These are phyloP conservation scores for Drosophila demipolita DNA, from an alignment of 2,888 invertebrate genomes.

Conservation along the genomic window DNA sequence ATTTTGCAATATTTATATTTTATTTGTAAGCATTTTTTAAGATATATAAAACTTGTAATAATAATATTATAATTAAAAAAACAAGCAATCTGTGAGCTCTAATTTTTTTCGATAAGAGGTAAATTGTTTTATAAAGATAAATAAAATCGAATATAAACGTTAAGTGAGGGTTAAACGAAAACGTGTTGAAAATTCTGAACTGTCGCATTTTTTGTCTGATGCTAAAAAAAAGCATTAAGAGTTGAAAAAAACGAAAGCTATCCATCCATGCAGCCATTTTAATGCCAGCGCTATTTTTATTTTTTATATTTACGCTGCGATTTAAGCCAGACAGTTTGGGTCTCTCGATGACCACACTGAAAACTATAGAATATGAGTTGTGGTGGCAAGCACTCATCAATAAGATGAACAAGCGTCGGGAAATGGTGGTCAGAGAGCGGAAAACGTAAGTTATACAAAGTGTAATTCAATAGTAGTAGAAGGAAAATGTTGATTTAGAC, in stretches of 20 bases:
- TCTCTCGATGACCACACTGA: background rate
- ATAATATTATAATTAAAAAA: background rate
- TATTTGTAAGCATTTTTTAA: background rate
- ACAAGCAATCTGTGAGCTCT: slow-evolving; percentile 23
- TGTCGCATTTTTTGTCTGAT: slow-evolving; percentile 25
- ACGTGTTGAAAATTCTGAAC: slow-evolving; percentile 9
- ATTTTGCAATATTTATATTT: background rate
- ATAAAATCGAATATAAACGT: background rate
- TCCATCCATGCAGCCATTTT: slow-evolving; percentile 20
- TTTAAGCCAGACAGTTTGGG: background rate
- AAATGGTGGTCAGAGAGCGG: slow-evolving; percentile 12
- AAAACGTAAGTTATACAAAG: slow-evolving; percentile 19
- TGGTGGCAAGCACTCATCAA: slow-evolving; percentile 39
- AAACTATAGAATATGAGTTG: slow-evolving; percentile 3
- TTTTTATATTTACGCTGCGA: slow-evolving; percentile 21
- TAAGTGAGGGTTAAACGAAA: background rate
- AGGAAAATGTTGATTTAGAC: background rate
- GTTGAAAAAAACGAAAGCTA: slow-evolving; percentile 20
- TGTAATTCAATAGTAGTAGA: background rate
- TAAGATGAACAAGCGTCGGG: slow-evolving; percentile 16
- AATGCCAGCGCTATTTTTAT: slow-evolving; percentile 27
- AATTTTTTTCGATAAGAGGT: slow-evolving; percentile 1
- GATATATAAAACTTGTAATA: slow-evolving; percentile 1
- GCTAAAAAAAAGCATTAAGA: slow-evolving; percentile 18
- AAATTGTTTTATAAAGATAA: background rate